A percentile compares a stretch with the other conserved stretches of the same genome.
These are phyloP conservation scores for Hoplodrina blanda DNA, from an alignment of 2,888 invertebrate species.

Conservation along the genomic window DNA sequence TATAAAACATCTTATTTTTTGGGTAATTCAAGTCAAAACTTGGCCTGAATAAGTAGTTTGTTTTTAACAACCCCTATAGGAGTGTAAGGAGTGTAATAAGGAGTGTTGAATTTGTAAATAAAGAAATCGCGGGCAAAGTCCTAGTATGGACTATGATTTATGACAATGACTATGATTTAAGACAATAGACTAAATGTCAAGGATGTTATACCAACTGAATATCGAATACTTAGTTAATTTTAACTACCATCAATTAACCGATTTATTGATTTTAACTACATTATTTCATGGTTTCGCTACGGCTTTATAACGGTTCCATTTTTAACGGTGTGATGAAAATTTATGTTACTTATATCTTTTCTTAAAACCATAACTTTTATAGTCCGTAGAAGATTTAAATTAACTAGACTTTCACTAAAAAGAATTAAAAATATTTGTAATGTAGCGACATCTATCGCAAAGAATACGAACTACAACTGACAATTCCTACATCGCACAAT, in stretches of 20 bases:
- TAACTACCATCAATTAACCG: conserved; percentile 28
- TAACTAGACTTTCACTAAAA: conserved; percentile 6
- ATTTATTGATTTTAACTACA: conserved; percentile 44
- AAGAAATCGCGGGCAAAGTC: too few relatives aligned
- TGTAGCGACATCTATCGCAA: too few relatives aligned
- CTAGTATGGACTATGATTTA: neutral
- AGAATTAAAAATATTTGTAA: neutral
- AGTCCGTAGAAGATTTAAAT: neutral
- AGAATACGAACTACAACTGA: too few relatives aligned
- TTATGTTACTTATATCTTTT: conserved; percentile 21
- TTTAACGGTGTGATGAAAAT: conserved; percentile 17
- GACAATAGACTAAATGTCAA: conserved; percentile 8
- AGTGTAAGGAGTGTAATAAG: too few relatives aligned
- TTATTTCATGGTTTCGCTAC: conserved; percentile 48
- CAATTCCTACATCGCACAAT: too few relatives aligned
- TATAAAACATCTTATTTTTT: too few relatives aligned
- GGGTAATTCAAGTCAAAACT: too few relatives aligned
- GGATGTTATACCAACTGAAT: conserved; percentile 1
- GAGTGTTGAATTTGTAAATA: too few relatives aligned
- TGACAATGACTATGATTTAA: neutral
- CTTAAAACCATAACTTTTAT: conserved; percentile 28
- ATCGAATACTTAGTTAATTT: conserved; percentile 24
- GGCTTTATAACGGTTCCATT: conserved; percentile 33
- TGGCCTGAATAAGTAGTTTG: too few relatives aligned
- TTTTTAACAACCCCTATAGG: too few relatives aligned